Evolutionary conservation across 2,888 invertebrate species (phyloP), one percentile per base, ranked within the genome.

Genomic region (Drosophila neutralis): DNA sequence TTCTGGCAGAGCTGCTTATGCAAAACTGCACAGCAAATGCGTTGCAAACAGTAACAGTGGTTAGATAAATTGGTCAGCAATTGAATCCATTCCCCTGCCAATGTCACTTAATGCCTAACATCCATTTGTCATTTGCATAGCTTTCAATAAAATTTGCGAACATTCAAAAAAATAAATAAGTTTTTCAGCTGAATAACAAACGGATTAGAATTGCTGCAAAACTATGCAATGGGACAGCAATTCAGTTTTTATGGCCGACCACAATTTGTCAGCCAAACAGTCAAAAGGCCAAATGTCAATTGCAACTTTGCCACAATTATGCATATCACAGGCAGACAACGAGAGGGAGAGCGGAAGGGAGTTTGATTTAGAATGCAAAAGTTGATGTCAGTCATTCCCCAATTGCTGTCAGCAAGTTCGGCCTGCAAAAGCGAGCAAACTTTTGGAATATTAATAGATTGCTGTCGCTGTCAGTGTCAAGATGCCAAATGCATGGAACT

Each of bases 241-340:
- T 61, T 61, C 69, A 35, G 60, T 74, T 59, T n/a, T 45, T 4
- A 35, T 36, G 21, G 69, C 38, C 21, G 58, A 71, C 65, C 63
- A 63, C 24, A 69, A 52, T n/a, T 57, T 51, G 48, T 42, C 68
- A 35, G 74, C 45, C 56, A 65, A 69, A 65, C 51, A 38, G 66
- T 45, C 68, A 69, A 57, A 40, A 49, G 67, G 38, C 59, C 66
- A 69, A 75, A 65, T 75, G 80, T 71, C 80, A 82, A 79, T 75
- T 69, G 80, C 69, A 80, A 72, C 56, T 78, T 78, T 64, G 53
- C 82, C 80, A 60, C 82, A 80, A 80, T 82, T 80, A 80, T 79
- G 75, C 66, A 72, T 48, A 60, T 62, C 71, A 65, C 7, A 40
- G 6, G 42, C 38, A 21, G 2, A n/a, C 10, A 56, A 7, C 11